phyloP scores from a whole-genome alignment of 2,888 invertebrate species.

The Pardosa pseudoannulata region DNA sequence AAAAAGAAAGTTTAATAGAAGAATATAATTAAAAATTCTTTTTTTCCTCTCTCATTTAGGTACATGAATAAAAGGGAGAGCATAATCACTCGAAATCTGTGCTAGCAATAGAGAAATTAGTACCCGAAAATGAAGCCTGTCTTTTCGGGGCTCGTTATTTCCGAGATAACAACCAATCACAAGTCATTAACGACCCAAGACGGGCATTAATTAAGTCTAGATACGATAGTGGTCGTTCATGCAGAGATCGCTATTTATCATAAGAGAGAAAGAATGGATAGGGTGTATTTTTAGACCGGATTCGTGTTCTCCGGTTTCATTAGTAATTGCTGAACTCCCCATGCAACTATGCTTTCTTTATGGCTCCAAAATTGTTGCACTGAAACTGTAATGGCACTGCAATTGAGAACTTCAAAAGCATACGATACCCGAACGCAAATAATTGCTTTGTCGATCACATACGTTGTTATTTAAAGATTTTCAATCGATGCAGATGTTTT shows the following conservation, averaged over 20 bases:
- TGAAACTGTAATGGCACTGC: no score
- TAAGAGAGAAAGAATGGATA: neutral
- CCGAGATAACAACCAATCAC: slow-evolving; percentile 33
- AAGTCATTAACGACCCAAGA: slow-evolving; percentile 26
- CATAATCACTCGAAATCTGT: neutral
- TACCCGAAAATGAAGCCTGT: neutral
- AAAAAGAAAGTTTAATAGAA: neutral
- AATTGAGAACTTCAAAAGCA: no score
- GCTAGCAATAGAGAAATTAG: neutral
- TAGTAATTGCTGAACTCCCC: neutral
- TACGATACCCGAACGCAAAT: no score
- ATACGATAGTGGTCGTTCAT: neutral
- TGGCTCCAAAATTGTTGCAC: no score
- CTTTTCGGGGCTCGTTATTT: slow-evolving; percentile 18
- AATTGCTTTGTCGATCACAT: no score
- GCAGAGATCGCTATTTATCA: slow-evolving; percentile 20
- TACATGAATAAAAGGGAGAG: neutral
- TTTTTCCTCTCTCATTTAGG: neutral
- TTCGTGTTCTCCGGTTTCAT: neutral
- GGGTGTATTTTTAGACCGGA: neutral
- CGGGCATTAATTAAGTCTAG: slow-evolving; percentile 27
- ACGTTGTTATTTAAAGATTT: no score
- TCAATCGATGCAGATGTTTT: no score
- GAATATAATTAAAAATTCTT: neutral
- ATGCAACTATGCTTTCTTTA: no score